Base-by-base conservation (phyloP, 2,888 invertebrate genomes). In the Lamproptera curius region DNA sequence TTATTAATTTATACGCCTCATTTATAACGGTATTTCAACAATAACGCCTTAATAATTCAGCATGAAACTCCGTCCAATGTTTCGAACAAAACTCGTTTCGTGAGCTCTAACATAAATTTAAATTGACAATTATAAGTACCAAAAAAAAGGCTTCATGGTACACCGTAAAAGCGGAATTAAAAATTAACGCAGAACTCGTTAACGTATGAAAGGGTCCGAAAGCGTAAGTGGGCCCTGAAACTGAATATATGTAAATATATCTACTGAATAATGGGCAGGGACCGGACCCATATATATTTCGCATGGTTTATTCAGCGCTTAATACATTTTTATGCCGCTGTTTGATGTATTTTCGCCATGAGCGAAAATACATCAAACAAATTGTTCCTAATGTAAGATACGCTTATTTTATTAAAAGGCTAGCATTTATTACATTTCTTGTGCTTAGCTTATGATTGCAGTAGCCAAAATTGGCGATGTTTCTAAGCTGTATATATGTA, bases 91-190 rank as follows among this genome's bases (percentile, higher is more conserved):
- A 28, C 28, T 23, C 28, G 15, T 35, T 44, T 46, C 35, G 28
- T 23, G 34, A 16, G 34, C 20, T 16, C 17, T 28, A n/a, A 38
- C 38, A 16, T 8, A 34, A 42, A 48, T 43, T 35, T 45, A 44
- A 40, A 47, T 46, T 43, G 13, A 37, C 16, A 20, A 42, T 10
- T 34, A 16, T 16, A 23, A 1, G 9, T 2, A 6, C 31, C n/a
- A 2, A 56, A 54, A 62, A 60, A 64, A 65, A 51, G 56, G 40
- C 64, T 62, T 31, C 31, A 31, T 59, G 63, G 61, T 56, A 50
- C 53, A 59, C 70, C 70, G 64, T 73, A 65, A 71, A 67, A 65
- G 57, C 51, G 46, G 63, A 73, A 72, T 73, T 72, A 70, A 73
- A 73, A 70, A 70, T 70, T 68, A 67, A 72, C 63, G 63, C 63